phyloP scores from a whole-genome alignment of 2,113 vertebrate species.

The Rutilus rutilus region DNA sequence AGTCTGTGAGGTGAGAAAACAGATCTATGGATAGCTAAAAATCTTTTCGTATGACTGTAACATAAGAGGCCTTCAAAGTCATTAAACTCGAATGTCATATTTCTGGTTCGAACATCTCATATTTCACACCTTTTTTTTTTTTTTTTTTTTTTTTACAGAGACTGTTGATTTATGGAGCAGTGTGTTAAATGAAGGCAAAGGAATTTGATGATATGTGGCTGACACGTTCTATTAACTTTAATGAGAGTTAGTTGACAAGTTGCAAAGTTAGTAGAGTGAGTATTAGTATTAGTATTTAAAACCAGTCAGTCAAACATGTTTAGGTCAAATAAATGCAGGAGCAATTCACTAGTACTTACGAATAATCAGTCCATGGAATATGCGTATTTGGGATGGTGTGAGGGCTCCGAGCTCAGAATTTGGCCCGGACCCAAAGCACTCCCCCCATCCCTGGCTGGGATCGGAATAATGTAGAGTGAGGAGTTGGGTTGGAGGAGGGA shows the following conservation, averaged over 20 bases:
- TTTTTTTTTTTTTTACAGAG: not conserved
- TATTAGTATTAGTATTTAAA: no score
- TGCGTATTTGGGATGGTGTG: no score
- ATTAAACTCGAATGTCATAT: not conserved
- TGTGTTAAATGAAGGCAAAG: not conserved
- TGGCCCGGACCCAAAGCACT: no score
- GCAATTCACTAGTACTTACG: not conserved
- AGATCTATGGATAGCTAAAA: not conserved
- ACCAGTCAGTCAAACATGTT: not conserved
- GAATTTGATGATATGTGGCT: not conserved
- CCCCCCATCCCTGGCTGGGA: no score
- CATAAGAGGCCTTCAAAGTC: conserved; percentile 12
- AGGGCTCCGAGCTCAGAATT: no score
- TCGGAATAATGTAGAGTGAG: no score
- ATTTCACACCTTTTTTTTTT: not conserved
- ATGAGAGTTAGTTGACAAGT: no score
- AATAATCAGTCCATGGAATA: no score
- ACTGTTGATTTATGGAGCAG: not conserved
- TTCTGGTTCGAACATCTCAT: not conserved
- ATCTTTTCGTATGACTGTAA: not conserved
- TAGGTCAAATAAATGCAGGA: not conserved
- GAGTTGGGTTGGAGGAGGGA: no score
- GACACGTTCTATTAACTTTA: no score
- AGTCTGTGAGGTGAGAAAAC: not conserved
- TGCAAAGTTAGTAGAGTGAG: no score